Conservation (phyloP, 1,140 invertebrate genomes). For the Pectinophora gossypiella region DNA sequence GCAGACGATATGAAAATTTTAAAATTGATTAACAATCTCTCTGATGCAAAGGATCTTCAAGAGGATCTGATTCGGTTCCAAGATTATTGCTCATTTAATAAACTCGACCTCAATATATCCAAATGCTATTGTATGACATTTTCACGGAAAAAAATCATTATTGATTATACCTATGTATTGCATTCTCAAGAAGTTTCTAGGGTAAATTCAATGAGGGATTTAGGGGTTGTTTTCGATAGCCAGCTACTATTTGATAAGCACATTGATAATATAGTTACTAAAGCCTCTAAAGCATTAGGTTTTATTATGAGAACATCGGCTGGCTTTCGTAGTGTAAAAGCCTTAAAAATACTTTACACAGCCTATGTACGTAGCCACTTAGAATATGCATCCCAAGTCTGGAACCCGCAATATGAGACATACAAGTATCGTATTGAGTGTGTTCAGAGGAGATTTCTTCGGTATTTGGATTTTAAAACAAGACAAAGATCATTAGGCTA, state of each 20-base stretch:
- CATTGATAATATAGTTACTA: not conserved
- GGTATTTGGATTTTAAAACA: not conserved
- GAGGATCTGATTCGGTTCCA: too few species aligned
- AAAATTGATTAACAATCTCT: too few species aligned
- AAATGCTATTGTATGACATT: too few species aligned
- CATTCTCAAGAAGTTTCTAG: not conserved
- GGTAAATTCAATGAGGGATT: not conserved
- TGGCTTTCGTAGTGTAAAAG: not conserved
- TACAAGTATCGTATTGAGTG: not conserved
- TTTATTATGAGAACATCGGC: not conserved
- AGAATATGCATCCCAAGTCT: not conserved
- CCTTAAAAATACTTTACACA: not conserved
- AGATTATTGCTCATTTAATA: too few species aligned
- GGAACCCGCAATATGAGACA: not conserved
- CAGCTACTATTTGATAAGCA: not conserved
- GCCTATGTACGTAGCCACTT: not conserved
- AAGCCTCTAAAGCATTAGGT: not conserved
- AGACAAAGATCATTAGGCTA: not conserved
- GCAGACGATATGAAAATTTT: too few species aligned
- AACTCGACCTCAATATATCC: too few species aligned
- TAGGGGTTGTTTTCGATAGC: not conserved
- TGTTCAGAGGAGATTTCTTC: not conserved
- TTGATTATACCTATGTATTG: too few species aligned
- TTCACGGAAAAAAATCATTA: too few species aligned
- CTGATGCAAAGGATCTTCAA: too few species aligned